Conservation (phyloP, 2,113 vertebrate genomes). For the Neopipo cinnamomea region DNA sequence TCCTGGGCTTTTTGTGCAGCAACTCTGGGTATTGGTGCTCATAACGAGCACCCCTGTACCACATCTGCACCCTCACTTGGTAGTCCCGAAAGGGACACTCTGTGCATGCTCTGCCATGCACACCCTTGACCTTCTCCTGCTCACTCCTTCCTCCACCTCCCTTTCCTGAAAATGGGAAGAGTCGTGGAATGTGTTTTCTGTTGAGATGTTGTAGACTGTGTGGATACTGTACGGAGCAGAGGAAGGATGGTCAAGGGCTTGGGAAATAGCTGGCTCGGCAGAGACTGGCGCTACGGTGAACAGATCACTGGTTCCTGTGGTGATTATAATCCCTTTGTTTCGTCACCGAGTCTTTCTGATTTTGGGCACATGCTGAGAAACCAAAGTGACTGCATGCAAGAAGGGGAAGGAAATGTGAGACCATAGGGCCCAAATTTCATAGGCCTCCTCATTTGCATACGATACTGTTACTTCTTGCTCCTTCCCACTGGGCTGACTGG, state of each 20-base stretch:
- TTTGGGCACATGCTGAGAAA: not conserved
- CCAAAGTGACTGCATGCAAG: not conserved
- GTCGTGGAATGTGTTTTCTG: rapidly evolving
- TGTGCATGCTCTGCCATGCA: rapidly evolving
- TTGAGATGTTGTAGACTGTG: not conserved
- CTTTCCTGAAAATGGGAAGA: not conserved
- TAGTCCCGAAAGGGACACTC: not conserved
- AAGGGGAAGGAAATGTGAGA: not conserved
- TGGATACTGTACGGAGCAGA: not conserved
- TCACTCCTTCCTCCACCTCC: not conserved
- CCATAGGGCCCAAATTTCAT: not conserved
- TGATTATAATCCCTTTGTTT: not conserved
- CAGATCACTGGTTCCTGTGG: not conserved
- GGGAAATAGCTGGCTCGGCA: not conserved
- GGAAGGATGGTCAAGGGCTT: not conserved
- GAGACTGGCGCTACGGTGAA: rapidly evolving
- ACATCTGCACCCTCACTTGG: rapidly evolving
- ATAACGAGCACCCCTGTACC: not conserved
- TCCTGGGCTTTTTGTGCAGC: not conserved
- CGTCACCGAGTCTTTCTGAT: not conserved
- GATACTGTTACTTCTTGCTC: not conserved
- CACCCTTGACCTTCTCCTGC: not conserved
- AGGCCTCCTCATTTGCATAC: not conserved
- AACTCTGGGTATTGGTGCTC: not conserved
- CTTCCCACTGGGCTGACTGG: not conserved